Percentiles rank a stretch among this genome's conserved stretches.
Conservation (phyloP, 2,113 vertebrate species). For the Thermophis baileyi region DNA sequence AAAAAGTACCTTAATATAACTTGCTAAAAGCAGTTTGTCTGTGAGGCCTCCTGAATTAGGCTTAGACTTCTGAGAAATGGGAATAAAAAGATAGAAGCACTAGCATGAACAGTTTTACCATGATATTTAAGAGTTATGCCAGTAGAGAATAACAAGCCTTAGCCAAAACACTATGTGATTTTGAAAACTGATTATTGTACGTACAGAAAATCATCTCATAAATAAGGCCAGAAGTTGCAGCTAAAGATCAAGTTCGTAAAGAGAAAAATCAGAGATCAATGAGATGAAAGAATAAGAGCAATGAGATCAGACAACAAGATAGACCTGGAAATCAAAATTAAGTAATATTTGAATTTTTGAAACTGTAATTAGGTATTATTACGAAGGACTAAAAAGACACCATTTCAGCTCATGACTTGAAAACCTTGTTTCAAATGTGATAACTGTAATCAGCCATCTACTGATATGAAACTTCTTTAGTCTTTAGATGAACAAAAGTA, state of each 20-base stretch:
- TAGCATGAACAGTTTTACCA: neutral
- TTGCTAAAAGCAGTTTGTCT: neutral
- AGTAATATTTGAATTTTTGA: neutral
- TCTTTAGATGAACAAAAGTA: neutral
- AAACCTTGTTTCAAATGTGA: neutral
- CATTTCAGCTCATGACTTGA: neutral
- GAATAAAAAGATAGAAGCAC: neutral
- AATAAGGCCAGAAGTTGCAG: neutral
- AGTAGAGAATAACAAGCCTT: neutral
- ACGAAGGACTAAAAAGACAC: neutral
- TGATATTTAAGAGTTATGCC: neutral
- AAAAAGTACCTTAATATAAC: neutral
- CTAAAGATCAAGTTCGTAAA: neutral
- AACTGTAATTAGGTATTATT: neutral
- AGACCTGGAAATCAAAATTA: neutral
- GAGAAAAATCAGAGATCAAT: neutral
- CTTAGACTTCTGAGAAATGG: neutral
- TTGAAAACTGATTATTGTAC: neutral
- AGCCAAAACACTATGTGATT: neutral
- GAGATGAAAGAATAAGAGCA: neutral
- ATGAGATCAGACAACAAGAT: neutral
- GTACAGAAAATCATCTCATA: neutral
- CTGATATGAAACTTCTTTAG: neutral
- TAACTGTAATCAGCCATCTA: neutral
- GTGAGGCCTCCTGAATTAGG: neutral